Evolutionary conservation across 2,797 vertebrate genomes (phyloP), one percentile per base, ranked within the genome.

Genomic region (Jordanella pulchra): DNA sequence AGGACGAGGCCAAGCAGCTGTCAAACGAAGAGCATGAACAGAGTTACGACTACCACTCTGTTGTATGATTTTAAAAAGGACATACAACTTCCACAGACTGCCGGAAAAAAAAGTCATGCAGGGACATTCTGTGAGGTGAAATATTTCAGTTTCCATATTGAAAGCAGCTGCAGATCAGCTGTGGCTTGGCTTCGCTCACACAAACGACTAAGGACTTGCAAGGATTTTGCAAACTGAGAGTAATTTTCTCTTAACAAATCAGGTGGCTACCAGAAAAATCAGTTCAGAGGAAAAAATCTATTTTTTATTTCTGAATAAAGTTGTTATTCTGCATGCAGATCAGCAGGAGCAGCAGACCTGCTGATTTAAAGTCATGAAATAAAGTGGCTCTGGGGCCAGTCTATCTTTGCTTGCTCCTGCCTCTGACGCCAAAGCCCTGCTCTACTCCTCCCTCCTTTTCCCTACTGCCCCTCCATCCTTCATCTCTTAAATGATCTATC

Each of bases 341-440:
- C 69, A 1, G 70, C 63, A 79, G 75, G 75, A 73, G 0, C 75
- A 32, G 70, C 2, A 32, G 70, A 81, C 73, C 67, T 77, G 79
- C 73, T 79, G 83, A 87, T 86, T 88, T 86, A 90, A 93, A 92
- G 90, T 87, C 88, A 87, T 78, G 92, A 91, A 77, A 79, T 35
- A 81, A 75, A 88, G 71, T 60, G 72, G 75, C 77, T 75, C 80
- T 82, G 90, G 92, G 92, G 89, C 92, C 92, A 93, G 87, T 91
- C 87, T 91, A 91, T 89, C 92, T 91, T 78, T 85, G 80, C 84
- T 78, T 76, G 87, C 92, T 92, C 79, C 83, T 73, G 81, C 75
- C 77, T 82, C 76, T 82, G 84, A 89, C 85, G 86, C 79, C 87
- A 81, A 85, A 89, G 85, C 84, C 76, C 79, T 74, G 44, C 54